Evolutionary conservation across 1,140 invertebrate species (phyloP), one percentile per base, ranked within the genome.

Genomic region (Drosophila bocki): DNA sequence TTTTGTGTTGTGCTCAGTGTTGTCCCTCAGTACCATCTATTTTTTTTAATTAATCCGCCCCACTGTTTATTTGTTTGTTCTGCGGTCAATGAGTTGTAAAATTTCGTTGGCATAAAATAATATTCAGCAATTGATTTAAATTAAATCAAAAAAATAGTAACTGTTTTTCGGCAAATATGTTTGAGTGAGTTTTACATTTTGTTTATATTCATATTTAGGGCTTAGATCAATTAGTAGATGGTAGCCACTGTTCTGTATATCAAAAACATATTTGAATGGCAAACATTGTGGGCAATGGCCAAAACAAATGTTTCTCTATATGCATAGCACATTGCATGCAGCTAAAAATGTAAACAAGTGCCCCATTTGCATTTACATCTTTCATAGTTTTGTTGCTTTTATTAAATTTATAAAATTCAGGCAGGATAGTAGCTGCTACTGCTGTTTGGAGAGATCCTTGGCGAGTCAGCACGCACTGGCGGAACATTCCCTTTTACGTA

Each of bases 31-130:
- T 62, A 39, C 51, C 22, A 56, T 82, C 56, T 51, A 17, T 50
- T 42, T 59, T 41, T 71, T 59, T 72, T 50, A 63, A 76, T 71
- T 75, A 53, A 63, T 68, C 22, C 50, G 57, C 56, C 47, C 62
- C 39, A 71, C 51, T 78, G 64, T 82, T 82, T 79, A 58, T 71
- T 70, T 85, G 48, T 65, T 58, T 78, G 53, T 64, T 68, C 19
- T 75, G 48, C 32, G 64, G 65, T 42, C 79, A 72, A 87, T 79
- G 75, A 48, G 48, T 35, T 50, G 54, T 62, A 22, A 56, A 79
- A 77, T 72, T 82, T 26, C 19, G 53, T 4, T 7, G 39, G 22
- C 35, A 33, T 41, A 57, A 57, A 50, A 72, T 59, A 33, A 42
- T 42, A 37, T 29, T 2, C 44, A 26, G 45, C n/a, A 60, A 60